Base-by-base conservation (phyloP, 2,797 vertebrate genomes). In the Eulemur coronatus region DNA sequence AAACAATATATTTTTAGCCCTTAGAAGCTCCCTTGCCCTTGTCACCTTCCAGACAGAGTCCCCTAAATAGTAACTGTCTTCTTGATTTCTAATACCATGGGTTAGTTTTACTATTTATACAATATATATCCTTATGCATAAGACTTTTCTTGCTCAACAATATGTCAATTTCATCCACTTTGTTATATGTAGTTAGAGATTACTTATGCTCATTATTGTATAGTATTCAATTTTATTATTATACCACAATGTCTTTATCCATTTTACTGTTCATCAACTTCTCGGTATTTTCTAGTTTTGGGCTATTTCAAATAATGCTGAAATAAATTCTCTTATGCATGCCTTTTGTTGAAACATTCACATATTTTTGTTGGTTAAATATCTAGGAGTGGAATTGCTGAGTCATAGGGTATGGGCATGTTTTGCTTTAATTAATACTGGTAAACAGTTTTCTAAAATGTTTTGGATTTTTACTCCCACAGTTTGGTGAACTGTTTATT, bases 401-500 rank as follows among this genome's bases (percentile, higher is more conserved):
- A 57, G 33, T 57, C 15, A n/a, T 52, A 79, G 26, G 2, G 12
- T 46, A 38, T 57, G 3, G 6, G 1, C 35, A 41, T 57, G 14
- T 22, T 79, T 89, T 76, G 28, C 13, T 41, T 82, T 92, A 50
- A 91, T 73, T 84, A 94, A 86, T 65, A 81, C 7, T 52, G 20
- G 12, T 41, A 82, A 65, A 63, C 4, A 94, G 5, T 26, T 70
- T 93, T 92, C 70, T 4, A 69, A 65, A 84, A 65, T 59, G 46
- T 89, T 93, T 65, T 89, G 63, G 28, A 38, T 94, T 89, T 89
- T 91, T 75, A 91, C 26, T 88, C 7, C 28, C 11, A 86, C 48
- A 15, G 4, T 72, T 88, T 61, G 35, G 10, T 12, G 94, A 94
- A 50, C 7, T 38, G 41, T 70, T 35, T 79, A 79, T 59, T 86